Evolutionary conservation across 1,140 invertebrate species (phyloP).

Genomic region (Physella acuta): DNA sequence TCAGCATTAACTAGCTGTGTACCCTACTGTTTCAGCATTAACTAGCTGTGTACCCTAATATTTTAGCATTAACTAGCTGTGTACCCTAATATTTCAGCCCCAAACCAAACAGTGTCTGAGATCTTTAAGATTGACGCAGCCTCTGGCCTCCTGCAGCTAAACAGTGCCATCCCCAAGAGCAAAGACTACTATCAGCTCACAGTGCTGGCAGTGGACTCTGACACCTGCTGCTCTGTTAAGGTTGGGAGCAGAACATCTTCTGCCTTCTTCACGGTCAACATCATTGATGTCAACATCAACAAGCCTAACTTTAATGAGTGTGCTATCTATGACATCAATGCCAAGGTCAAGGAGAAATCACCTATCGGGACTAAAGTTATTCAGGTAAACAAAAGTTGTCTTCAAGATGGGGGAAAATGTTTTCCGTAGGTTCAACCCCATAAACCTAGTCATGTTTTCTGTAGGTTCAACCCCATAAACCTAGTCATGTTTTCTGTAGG

Average conservation of each 20-base stretch:
- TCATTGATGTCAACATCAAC: constrained; percentile 10
- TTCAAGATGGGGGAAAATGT: no score
- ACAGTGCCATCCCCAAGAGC: neutral
- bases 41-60: no score
- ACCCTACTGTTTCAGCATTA: no score
- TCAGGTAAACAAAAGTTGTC: no score
- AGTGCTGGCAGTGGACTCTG: constrained; percentile 12
- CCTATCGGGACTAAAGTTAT: constrained; percentile 14
- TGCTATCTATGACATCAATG: neutral
- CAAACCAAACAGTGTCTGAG: neutral
- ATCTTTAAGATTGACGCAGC: constrained; percentile 7
- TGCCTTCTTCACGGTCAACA: constrained; percentile 11
- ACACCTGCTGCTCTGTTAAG: neutral
- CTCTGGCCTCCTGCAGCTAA: neutral
- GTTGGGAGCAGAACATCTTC: neutral
- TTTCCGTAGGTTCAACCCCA: no score
- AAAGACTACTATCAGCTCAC: neutral
- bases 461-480: no score
- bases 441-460: no score
- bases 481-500: no score
- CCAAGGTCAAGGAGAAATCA: constrained; percentile 6
- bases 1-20: no score
- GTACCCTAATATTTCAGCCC: no score
- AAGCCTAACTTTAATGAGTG: constrained; percentile 8
- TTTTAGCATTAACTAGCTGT: no score